Evolutionary conservation across 1,140 invertebrate species (phyloP), one percentile per base, ranked within the genome.

Genomic region (Rhopalosiphum maidis): DNA sequence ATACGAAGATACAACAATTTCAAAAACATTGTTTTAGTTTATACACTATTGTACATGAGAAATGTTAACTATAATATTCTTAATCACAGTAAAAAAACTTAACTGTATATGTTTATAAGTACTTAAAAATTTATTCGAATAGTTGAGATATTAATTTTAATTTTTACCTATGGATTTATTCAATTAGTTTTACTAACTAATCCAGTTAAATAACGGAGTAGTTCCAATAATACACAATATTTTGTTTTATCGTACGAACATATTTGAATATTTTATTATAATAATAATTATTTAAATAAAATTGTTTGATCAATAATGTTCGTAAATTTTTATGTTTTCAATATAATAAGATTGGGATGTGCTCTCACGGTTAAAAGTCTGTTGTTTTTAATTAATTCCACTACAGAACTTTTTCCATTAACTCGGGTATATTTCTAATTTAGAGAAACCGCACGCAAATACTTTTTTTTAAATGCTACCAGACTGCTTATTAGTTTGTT

Each of bases 401-500:
- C 35, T 21, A 35, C 30, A 90, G 89, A 90, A 90, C 89, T 90
- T 90, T 90, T 55, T 90, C 54, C 89, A 90, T 90, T 90, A 90
- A 90, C 55, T 90, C 8, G 48, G 89, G 89, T 68, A 68, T 55
- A 60, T 90, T 90, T 90, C 89, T 90, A 90, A 90, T 90, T 90
- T 90, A 41, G 54, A 54, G 54, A 25, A 90, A 90, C 54, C 89
- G 23, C 89, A 54, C 54, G 30, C 51, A n/a, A 90, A 90, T 90
- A 90, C n/a, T 60, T 90, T 68, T 90, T 90, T 90, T 90, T 90
- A 90, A 90, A 90, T 60, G 89, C 11, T 68, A 90, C 54, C 89
- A 90, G 54, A 68, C 89, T 90, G 37, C 89, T 90, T 90, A 68
- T 90, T 90, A 60, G 89, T 90, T 90, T 90, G 68, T 90, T 90